Percentiles rank a stretch among this genome's conserved stretches.
These are phyloP conservation scores for Aphidius colemani DNA, from an alignment of 2,888 invertebrate species.

Conservation along the genomic window DNA sequence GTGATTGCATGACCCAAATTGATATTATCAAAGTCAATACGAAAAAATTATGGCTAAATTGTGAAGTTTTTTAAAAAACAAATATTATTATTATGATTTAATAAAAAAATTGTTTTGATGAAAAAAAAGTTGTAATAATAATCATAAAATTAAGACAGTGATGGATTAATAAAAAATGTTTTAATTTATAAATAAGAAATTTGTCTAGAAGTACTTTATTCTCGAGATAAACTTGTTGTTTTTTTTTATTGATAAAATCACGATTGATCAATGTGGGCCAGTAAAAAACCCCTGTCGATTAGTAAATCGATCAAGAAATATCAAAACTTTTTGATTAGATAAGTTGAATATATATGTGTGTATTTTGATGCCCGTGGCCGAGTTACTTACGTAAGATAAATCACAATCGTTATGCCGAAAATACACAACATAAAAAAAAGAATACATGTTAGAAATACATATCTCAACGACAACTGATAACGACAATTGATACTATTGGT, in stretches of 20 bases:
- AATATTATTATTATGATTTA: no score
- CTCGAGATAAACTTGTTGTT: background rate
- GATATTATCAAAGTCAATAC: no score
- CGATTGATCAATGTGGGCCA: background rate
- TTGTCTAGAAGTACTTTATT: no score
- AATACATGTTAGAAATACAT: background rate
- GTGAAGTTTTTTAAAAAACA: no score
- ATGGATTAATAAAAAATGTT: background rate
- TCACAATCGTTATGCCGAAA: no score
- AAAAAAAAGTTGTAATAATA: no score
- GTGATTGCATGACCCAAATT: background rate
- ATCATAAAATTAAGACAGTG: no score
- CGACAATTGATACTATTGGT: conserved; percentile 1
- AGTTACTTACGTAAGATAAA: conserved; percentile 22
- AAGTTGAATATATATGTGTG: background rate
- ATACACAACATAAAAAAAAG: no score
- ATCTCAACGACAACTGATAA: conserved; percentile 2
- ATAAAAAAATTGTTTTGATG: no score
- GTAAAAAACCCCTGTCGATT: conserved; percentile 1
- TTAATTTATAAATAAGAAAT: background rate
- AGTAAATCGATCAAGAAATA: conserved; percentile 10
- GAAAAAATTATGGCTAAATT: no score
- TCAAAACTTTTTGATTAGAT: conserved; percentile 22
- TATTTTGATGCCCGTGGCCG: conserved; percentile 22
- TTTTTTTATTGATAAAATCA: conserved; percentile 8